These are phyloP conservation scores for Litoditis marina DNA, from an alignment of 2,888 invertebrate genomes.

Conservation along the genomic window DNA sequence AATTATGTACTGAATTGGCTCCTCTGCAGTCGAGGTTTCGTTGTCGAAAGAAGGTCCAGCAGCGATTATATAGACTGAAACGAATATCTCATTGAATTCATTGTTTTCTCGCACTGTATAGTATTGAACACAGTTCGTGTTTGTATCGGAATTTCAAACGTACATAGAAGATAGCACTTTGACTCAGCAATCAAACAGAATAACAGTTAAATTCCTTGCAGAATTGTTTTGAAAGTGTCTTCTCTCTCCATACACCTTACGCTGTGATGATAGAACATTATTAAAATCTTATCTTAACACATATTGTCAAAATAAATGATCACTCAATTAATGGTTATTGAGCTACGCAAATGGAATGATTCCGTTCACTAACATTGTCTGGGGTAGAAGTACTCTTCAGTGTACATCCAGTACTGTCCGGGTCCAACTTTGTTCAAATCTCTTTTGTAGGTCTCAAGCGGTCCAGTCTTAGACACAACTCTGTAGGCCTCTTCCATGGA, in stretches of 20 bases:
- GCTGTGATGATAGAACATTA: slow-evolving; percentile 7
- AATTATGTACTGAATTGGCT: slow-evolving; percentile 58
- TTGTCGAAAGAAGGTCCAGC: slow-evolving; percentile 60
- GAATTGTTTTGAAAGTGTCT: too few species aligned
- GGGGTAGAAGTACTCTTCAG: slow-evolving; percentile 62
- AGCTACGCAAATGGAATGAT: not conserved
- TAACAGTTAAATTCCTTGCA: too few species aligned
- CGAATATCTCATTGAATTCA: not conserved
- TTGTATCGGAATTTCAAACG: not conserved
- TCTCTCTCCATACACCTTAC: too few species aligned
- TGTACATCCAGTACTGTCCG: slow-evolving; percentile 63
- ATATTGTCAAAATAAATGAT: not conserved
- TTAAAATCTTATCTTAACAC: not conserved
- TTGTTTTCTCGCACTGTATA: too few species aligned
- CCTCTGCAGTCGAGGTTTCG: slow-evolving; percentile 50
- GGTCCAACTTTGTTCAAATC: slow-evolving; percentile 61
- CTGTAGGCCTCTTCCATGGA: slow-evolving; percentile 62
- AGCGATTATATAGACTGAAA: slow-evolving; percentile 61
- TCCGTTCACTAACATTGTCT: slow-evolving; percentile 55
- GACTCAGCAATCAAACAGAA: too few species aligned
- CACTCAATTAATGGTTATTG: not conserved
- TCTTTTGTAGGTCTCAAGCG: slow-evolving; percentile 61
- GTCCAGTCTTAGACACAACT: slow-evolving; percentile 60
- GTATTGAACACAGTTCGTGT: not conserved
- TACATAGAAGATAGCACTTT: too few species aligned